A percentile compares a stretch with the other conserved stretches of the same genome.
Conservation (phyloP, 2,113 vertebrate species). For the Vidua macroura region DNA sequence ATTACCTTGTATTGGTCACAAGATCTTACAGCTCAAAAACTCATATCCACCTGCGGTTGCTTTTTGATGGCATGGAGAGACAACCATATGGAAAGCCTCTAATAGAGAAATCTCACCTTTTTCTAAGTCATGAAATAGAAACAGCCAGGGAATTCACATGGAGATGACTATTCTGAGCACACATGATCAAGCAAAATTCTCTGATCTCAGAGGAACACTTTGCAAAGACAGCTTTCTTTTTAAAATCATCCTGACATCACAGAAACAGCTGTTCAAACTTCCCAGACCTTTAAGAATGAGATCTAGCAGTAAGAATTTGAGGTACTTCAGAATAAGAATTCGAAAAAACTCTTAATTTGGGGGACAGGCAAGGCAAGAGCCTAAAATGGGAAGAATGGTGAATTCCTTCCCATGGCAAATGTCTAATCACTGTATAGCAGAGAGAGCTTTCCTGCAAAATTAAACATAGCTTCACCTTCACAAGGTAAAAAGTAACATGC, state of each 20-base stretch:
- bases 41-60: not conserved
- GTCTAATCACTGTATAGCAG: not conserved
- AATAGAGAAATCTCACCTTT: not conserved
- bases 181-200: not conserved
- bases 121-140: not conserved
- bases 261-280: not conserved
- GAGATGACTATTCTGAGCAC: not conserved
- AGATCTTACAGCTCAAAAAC: not conserved
- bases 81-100: not conserved
- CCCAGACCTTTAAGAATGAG: not conserved
- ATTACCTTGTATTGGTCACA: not conserved
- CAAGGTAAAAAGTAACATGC: not conserved
- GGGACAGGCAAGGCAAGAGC: not conserved
- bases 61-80: not conserved
- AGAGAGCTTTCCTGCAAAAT: not conserved
- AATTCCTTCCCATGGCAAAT: not conserved
- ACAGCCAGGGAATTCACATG: not conserved
- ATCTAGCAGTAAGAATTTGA: not conserved
- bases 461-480: not conserved
- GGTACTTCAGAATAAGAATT: not conserved
- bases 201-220: not conserved
- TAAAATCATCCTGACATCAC: not conserved
- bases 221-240: not conserved
- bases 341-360: not conserved
- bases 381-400: not conserved